Evolutionary conservation across 1,140 invertebrate genomes (phyloP).

Genomic region (Bombus haemorrhoidalis): DNA sequence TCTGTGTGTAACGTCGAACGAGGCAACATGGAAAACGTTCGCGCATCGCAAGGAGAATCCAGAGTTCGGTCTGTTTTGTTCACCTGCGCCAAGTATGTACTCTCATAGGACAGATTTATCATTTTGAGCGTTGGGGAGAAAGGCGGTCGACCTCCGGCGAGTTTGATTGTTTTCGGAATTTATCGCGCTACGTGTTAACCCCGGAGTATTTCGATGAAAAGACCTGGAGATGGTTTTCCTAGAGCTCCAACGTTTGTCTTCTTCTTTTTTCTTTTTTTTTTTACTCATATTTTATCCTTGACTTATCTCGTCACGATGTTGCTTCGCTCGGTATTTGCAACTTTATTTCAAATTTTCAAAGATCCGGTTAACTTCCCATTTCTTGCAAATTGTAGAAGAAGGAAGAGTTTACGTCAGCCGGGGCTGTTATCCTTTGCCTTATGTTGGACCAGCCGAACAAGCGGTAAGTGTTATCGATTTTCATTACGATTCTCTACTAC

Average conservation of each 20-base stretch:
- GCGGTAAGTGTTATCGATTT: not conserved
- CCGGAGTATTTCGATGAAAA: not conserved
- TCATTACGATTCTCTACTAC: not conserved
- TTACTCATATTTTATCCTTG: too few species aligned
- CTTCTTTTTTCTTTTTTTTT: too few species aligned
- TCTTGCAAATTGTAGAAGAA: not conserved
- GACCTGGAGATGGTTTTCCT: not conserved
- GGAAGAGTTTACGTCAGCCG: not conserved
- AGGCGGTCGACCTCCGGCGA: not conserved
- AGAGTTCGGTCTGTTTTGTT: not conserved
- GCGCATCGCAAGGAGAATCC: not conserved
- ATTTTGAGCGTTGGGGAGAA: not conserved
- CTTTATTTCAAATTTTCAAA: not conserved
- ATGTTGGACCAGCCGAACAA: not conserved
- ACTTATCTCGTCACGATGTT: not conserved
- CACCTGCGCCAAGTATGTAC: not conserved
- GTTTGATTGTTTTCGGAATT: constrained; percentile 27
- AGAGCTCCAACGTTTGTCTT: not conserved
- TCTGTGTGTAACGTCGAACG: too few species aligned
- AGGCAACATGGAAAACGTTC: too few species aligned
- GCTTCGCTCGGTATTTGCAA: not conserved
- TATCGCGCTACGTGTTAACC: constrained; percentile 8
- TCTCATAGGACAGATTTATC: constrained; percentile 11
- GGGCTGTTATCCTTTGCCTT: too few species aligned
- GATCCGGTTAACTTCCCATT: not conserved